These are phyloP conservation scores for Falco concolor DNA, from an alignment of 2,797 vertebrate species.

Conservation along the genomic window DNA sequence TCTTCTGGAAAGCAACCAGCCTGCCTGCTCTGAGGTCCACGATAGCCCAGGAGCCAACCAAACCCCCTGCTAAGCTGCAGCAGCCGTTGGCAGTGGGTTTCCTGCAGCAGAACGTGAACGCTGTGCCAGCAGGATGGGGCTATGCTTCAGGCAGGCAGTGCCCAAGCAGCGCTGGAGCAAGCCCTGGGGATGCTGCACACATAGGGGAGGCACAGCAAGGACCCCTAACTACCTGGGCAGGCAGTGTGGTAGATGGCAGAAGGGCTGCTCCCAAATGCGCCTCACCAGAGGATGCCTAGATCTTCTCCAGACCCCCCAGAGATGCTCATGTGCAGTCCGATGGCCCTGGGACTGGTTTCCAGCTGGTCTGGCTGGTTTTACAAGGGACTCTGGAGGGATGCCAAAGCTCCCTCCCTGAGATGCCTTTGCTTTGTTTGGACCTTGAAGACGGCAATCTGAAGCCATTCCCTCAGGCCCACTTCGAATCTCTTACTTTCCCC, in stretches of 20 bases:
- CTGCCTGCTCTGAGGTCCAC: fast-evolving
- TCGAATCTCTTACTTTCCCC: background rate
- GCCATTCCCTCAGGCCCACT: background rate
- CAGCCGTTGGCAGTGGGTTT: background rate
- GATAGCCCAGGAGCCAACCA: background rate
- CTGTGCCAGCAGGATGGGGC: fast-evolving
- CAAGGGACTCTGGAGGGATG: background rate
- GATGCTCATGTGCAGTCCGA: fast-evolving
- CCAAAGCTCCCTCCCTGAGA: background rate
- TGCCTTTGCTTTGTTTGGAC: background rate
- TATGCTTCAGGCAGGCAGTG: background rate
- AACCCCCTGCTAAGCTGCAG: fast-evolving
- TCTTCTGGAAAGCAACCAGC: background rate
- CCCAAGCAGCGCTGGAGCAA: background rate
- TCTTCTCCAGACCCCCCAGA: background rate
- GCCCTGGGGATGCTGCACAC: background rate
- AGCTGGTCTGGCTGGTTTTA: background rate
- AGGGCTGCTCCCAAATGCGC: background rate
- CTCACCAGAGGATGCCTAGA: background rate
- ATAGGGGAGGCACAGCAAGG: background rate
- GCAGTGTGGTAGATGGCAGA: background rate
- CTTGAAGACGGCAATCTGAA: background rate
- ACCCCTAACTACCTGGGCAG: background rate
- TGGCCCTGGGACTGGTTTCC: background rate
- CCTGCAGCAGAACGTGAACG: background rate